phyloP scores from a whole-genome alignment of 2,797 vertebrate species.

The Ambastaia sidthimunki region DNA sequence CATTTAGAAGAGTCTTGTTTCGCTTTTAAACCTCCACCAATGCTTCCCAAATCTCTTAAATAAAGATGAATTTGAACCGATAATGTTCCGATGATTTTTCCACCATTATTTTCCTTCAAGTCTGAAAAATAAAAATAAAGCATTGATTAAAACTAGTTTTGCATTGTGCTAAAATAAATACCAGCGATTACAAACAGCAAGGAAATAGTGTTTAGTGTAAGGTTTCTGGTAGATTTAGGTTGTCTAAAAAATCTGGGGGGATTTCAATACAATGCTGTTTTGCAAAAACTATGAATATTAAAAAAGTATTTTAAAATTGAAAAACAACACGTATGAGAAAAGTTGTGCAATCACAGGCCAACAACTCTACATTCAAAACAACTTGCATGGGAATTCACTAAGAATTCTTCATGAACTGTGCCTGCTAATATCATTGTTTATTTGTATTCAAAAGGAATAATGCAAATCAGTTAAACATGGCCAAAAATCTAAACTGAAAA shows the following conservation, averaged over 20 bases:
- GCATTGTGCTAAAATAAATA: neutral
- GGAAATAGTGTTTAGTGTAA: neutral
- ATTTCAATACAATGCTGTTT: neutral
- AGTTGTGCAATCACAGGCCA: neutral
- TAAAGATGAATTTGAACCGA: conserved; percentile 51
- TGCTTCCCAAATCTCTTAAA: conserved; percentile 60
- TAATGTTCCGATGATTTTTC: conserved; percentile 45
- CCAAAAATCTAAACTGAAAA: neutral
- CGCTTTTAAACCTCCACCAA: conserved; percentile 18
- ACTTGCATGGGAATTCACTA: neutral
- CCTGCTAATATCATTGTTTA: neutral
- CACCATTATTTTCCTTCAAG: conserved; percentile 49
- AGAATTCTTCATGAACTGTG: neutral
- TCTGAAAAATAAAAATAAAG: conserved; percentile 44
- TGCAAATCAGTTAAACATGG: neutral
- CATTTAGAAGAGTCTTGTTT: neutral
- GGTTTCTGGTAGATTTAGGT: neutral
- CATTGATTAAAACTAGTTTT: neutral
- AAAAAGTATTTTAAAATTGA: neutral
- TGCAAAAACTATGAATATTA: neutral
- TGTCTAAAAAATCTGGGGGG: neutral
- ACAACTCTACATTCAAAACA: conserved; percentile 8
- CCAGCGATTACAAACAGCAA: neutral
- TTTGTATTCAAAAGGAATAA: neutral
- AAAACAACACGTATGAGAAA: neutral